Evolutionary conservation across 2,113 vertebrate genomes (phyloP).

Genomic region (Paramisgurnus dabryanus): DNA sequence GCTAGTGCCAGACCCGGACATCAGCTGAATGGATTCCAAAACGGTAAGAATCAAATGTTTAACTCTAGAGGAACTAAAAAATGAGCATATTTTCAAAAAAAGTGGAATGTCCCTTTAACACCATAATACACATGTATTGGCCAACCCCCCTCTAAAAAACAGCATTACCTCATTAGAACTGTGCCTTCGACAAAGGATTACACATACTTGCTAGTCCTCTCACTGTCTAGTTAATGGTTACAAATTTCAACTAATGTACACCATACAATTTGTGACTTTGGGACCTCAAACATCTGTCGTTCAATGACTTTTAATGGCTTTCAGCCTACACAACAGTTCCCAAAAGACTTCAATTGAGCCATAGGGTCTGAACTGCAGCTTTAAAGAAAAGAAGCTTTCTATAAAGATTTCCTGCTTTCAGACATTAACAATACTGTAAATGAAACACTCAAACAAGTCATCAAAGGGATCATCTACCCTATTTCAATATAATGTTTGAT

Average conservation of each 20-base stretch:
- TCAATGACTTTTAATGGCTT: slow-evolving; percentile 37
- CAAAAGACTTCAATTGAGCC: slow-evolving; percentile 28
- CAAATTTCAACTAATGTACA: slow-evolving; percentile 21
- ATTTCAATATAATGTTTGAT: background rate
- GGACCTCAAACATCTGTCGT: slow-evolving; percentile 42
- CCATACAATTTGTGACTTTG: background rate
- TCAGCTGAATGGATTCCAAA: too few relatives aligned
- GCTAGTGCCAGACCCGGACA: too few relatives aligned
- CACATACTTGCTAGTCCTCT: background rate
- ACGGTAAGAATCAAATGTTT: too few relatives aligned
- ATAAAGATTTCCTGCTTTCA: slow-evolving; percentile 29
- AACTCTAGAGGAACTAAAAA: too few relatives aligned
- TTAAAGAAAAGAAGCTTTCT: slow-evolving; percentile 20
- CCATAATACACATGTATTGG: too few relatives aligned
- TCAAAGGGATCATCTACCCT: slow-evolving; percentile 16
- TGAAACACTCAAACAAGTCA: slow-evolving; percentile 40
- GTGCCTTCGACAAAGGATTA: background rate
- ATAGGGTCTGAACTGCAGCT: slow-evolving; percentile 21
- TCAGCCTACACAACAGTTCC: slow-evolving; percentile 5
- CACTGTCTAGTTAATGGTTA: slow-evolving; percentile 20
- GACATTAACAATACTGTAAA: slow-evolving; percentile 22
- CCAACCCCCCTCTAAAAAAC: background rate
- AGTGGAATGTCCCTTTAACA: too few relatives aligned
- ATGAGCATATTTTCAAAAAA: too few relatives aligned
- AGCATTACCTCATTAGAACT: background rate